phyloP scores from a whole-genome alignment of 2,797 vertebrate species.

The Champsocephalus esox region DNA sequence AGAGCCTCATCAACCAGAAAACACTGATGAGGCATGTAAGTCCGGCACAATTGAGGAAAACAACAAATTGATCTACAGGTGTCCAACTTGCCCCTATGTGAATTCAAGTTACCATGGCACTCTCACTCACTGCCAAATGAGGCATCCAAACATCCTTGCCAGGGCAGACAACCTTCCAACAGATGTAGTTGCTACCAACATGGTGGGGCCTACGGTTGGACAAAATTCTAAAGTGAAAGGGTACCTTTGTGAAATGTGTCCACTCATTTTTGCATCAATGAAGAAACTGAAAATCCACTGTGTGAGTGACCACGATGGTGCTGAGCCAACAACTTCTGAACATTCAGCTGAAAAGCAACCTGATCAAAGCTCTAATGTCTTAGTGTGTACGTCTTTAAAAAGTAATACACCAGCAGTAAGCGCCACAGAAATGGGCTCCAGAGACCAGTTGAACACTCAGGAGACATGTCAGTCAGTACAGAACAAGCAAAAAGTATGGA shows the following conservation, averaged over 20 bases:
- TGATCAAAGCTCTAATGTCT: not conserved
- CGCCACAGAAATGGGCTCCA: slow-evolving; percentile 75
- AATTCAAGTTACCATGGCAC: slow-evolving; percentile 88
- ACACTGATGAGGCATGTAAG: slow-evolving; percentile 38
- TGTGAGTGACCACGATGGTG: slow-evolving; percentile 82
- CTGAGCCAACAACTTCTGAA: slow-evolving; percentile 69
- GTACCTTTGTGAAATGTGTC: slow-evolving; percentile 89
- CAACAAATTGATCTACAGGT: slow-evolving; percentile 83
- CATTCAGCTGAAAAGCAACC: slow-evolving; percentile 70
- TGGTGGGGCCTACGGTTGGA: slow-evolving; percentile 77
- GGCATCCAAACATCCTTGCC: slow-evolving; percentile 85
- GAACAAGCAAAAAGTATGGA: not conserved
- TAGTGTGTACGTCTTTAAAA: slow-evolving; percentile 69
- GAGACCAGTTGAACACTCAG: slow-evolving; percentile 82
- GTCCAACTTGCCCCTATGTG: slow-evolving; percentile 89
- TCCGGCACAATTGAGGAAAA: not conserved
- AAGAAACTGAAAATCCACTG: slow-evolving; percentile 88
- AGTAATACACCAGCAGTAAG: slow-evolving; percentile 79
- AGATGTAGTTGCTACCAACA: slow-evolving; percentile 77
- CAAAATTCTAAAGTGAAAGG: slow-evolving; percentile 85
- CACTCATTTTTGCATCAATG: slow-evolving; percentile 84
- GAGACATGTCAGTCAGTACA: slow-evolving; percentile 74
- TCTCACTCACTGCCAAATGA: slow-evolving; percentile 93
- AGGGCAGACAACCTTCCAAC: slow-evolving; percentile 88
- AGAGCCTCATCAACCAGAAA: slow-evolving; percentile 72